phyloP scores from a whole-genome alignment of 2,888 invertebrate genomes.

The Lomographa bimaculata region DNA sequence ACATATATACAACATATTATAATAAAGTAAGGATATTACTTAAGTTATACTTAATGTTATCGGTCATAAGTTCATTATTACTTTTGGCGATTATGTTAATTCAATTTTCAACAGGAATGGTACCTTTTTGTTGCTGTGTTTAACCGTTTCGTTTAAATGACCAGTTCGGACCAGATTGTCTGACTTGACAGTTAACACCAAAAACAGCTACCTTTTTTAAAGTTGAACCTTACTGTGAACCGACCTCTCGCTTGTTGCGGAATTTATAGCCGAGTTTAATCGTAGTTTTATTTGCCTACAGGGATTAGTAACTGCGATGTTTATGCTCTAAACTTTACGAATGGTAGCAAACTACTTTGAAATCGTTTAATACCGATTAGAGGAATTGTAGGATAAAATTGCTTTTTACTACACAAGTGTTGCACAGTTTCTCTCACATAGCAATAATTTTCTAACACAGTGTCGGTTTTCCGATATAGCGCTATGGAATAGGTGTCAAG shows the following conservation, averaged over 20 bases:
- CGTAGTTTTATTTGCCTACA: constrained; percentile 16
- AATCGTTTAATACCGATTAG: too few species aligned
- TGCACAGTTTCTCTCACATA: constrained; percentile 11
- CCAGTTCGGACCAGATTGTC: constrained; percentile 11
- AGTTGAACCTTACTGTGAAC: too few species aligned
- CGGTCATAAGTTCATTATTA: too few species aligned
- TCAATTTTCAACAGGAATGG: neutral
- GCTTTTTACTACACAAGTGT: too few species aligned
- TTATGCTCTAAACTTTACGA: constrained; percentile 4
- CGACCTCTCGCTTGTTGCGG: constrained; percentile 8
- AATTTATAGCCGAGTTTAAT: constrained; percentile 15
- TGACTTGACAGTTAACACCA: constrained; percentile 13
- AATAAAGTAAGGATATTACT: too few species aligned
- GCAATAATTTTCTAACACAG: constrained; percentile 24
- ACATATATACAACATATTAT: too few species aligned
- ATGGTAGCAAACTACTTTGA: too few species aligned
- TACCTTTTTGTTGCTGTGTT: constrained; percentile 2
- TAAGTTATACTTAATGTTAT: too few species aligned
- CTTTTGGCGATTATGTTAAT: neutral
- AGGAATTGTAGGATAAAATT: too few species aligned
- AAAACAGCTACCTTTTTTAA: too few species aligned
- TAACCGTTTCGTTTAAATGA: constrained; percentile 5
- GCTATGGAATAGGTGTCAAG: constrained; percentile 61
- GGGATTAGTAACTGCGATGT: constrained; percentile 4
- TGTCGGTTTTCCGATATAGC: constrained; percentile 44